Conservation (phyloP, 2,797 vertebrate species). For the Pitangus sulphuratus region DNA sequence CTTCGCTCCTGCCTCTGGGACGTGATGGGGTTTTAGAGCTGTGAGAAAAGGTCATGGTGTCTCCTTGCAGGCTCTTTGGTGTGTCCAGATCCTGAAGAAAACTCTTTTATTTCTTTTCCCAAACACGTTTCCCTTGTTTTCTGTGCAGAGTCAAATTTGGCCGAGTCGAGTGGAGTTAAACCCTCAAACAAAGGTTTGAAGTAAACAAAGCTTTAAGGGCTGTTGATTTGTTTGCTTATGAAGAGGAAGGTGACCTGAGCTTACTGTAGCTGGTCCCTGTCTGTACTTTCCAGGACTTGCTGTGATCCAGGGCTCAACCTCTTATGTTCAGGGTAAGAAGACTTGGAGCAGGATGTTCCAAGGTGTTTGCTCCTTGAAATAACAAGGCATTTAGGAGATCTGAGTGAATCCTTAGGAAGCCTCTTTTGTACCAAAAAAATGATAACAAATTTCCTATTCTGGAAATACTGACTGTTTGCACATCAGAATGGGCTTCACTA, state of each 20-base stretch:
- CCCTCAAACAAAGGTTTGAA: background rate
- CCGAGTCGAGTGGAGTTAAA: background rate
- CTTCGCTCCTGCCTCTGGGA: background rate
- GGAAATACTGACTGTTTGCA: background rate
- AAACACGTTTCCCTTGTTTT: background rate
- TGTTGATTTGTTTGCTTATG: background rate
- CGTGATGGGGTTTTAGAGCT: background rate
- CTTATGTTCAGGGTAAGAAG: background rate
- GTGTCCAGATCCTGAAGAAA: background rate
- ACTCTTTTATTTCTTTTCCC: fast-evolving
- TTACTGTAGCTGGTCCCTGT: background rate
- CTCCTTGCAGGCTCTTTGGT: background rate
- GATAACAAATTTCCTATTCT: background rate
- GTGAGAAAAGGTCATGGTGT: background rate
- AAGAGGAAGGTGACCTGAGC: background rate
- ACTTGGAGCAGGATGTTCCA: background rate
- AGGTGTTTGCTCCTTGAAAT: background rate
- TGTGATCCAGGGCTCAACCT: background rate
- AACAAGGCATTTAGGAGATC: background rate
- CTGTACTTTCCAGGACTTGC: background rate
- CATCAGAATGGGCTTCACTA: background rate
- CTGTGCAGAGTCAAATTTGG: background rate
- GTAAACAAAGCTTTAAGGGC: background rate
- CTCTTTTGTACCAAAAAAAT: background rate
- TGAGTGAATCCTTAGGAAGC: background rate